Percentiles rank a stretch among this genome's conserved stretches.
These are phyloP conservation scores for Venturia canescens DNA, from an alignment of 1,140 invertebrate species.

Conservation along the genomic window DNA sequence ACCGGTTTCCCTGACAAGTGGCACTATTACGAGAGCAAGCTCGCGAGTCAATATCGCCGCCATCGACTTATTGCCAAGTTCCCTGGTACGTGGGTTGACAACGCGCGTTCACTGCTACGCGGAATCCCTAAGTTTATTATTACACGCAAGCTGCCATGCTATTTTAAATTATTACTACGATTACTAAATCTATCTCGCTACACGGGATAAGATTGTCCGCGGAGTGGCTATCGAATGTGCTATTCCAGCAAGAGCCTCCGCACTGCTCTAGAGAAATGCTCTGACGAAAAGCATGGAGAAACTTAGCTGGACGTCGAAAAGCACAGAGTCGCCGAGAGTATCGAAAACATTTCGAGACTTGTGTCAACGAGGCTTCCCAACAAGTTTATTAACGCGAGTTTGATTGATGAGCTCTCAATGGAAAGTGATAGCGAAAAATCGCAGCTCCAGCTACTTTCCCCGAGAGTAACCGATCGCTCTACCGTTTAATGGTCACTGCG, in stretches of 20 bases:
- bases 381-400: background rate
- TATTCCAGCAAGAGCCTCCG: too few relatives aligned
- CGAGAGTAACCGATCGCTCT: constrained; percentile 13
- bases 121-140: constrained; percentile 21
- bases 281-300: too few relatives aligned
- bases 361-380: background rate
- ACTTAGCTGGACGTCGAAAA: too few relatives aligned
- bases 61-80: constrained; percentile 14
- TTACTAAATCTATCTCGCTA: background rate
- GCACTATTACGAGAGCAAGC: background rate
- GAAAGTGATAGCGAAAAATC: background rate
- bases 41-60: background rate
- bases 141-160: background rate
- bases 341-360: background rate
- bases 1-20: background rate
- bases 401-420: constrained; percentile 16
- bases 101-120: constrained; percentile 5
- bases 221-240: too few relatives aligned
- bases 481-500: constrained; percentile 23
- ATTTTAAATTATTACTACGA: background rate
- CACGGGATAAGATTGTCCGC: constrained; percentile 7
- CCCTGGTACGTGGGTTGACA: constrained; percentile 8
- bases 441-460: background rate
- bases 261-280: too few relatives aligned
- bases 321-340: too few relatives aligned